Conservation (phyloP, 2,797 vertebrate genomes). For the Tenualosa thibaudeaui region DNA sequence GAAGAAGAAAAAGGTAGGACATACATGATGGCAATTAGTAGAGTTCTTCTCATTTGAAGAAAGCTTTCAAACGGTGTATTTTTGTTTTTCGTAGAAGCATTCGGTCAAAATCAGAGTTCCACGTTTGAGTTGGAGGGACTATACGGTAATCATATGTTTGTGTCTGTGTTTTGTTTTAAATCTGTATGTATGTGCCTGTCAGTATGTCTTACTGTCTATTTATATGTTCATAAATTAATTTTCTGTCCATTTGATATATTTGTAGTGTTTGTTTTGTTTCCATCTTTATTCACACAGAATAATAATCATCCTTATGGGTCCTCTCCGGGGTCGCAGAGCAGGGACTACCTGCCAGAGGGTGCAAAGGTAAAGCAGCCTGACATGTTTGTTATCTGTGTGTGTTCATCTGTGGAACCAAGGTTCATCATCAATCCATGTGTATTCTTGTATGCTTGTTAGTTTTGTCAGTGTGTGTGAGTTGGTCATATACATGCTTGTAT, state of each 20-base stretch:
- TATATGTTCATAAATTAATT: too few relatives aligned
- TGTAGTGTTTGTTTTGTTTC: background rate
- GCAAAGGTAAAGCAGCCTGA: background rate
- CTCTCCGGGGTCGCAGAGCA: background rate
- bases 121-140: slow-evolving; percentile 24
- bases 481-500: background rate
- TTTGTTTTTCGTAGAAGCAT: slow-evolving; percentile 45
- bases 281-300: background rate
- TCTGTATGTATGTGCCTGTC: background rate
- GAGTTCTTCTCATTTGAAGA: slow-evolving; percentile 29
- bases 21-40: background rate
- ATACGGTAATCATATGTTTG: slow-evolving; percentile 37
- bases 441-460: background rate
- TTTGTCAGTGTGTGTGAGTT: background rate
- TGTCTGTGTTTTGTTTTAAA: background rate
- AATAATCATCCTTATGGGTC: background rate
- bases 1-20: background rate
- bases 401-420: background rate
- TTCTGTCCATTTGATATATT: background rate
- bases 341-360: background rate
- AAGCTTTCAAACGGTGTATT: slow-evolving; percentile 47
- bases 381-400: background rate
- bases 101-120: slow-evolving; percentile 28
- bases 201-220: background rate
- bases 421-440: background rate